Percentiles rank a stretch among this genome's conserved stretches.
phyloP scores from a whole-genome alignment of 2,888 invertebrate genomes.

The Pristionchus mayeri region DNA sequence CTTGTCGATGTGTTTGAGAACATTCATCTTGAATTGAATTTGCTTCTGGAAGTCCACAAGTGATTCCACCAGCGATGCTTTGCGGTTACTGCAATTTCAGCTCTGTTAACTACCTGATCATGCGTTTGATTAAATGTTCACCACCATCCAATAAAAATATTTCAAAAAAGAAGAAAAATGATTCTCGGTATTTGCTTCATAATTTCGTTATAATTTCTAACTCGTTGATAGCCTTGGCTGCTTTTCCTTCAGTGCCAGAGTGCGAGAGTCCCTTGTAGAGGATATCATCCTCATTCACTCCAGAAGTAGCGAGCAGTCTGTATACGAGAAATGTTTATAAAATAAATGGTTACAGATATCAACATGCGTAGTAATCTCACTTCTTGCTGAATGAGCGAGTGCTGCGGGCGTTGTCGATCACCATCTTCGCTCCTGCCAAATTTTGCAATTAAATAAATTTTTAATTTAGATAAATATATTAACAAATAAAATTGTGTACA shows the following conservation, averaged over 20 bases:
- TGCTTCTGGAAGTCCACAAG: slow-evolving; percentile 70
- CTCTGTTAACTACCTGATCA: neutral
- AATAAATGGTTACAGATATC: neutral
- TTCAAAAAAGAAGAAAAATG: no score
- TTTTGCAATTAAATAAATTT: neutral
- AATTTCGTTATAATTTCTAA: slow-evolving; percentile 29
- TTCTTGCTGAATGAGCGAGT: slow-evolving; percentile 65
- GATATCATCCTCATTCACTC: slow-evolving; percentile 62
- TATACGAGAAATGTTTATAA: neutral
- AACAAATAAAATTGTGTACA: neutral
- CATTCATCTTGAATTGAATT: slow-evolving; percentile 66
- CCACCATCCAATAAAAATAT: neutral
- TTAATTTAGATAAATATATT: neutral
- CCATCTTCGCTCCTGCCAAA: slow-evolving; percentile 67
- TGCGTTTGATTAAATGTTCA: neutral
- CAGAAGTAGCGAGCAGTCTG: slow-evolving; percentile 53
- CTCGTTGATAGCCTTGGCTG: slow-evolving; percentile 58
- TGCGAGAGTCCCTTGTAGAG: slow-evolving; percentile 64
- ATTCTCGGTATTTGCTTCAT: neutral
- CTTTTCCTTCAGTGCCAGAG: slow-evolving; percentile 51
- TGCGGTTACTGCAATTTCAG: slow-evolving; percentile 58
- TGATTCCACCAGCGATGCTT: slow-evolving; percentile 65
- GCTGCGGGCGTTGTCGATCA: slow-evolving; percentile 62
- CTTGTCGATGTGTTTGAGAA: slow-evolving; percentile 60
- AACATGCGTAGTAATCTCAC: slow-evolving; percentile 34